Evolutionary conservation across 2,888 invertebrate genomes (phyloP).

Genomic region (Parelbella ahira): DNA sequence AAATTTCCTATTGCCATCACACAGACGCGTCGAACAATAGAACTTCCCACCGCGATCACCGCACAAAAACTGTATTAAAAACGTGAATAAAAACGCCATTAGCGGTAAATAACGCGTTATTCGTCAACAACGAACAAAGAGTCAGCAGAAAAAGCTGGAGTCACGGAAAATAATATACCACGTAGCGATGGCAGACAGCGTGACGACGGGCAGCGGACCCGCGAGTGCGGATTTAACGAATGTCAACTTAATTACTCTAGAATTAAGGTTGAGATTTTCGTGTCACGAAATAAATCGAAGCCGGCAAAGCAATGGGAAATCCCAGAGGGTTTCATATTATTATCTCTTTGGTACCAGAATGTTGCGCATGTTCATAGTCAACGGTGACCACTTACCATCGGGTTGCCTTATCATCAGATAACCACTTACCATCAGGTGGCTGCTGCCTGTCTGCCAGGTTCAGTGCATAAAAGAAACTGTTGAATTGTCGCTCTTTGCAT

Average conservation of each 20-base stretch:
- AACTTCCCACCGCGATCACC: constrained; percentile 8
- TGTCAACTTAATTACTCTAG: constrained; percentile 5
- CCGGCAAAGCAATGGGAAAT: no score
- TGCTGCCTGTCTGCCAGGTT: no score
- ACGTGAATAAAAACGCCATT: constrained; percentile 18
- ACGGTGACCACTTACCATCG: no score
- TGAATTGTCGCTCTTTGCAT: no score
- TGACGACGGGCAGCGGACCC: constrained; percentile 19
- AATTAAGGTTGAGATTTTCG: constrained; percentile 11
- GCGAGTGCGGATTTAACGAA: background rate
- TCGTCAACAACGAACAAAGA: constrained; percentile 29
- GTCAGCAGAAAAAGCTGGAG: constrained; percentile 39
- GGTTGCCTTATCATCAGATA: no score
- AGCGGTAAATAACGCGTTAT: constrained; percentile 14
- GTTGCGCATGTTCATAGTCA: no score
- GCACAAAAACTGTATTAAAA: constrained; percentile 14
- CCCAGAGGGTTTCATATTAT: no score
- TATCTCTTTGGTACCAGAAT: no score
- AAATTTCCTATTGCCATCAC: constrained; percentile 1
- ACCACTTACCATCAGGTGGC: no score
- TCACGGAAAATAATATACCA: constrained; percentile 54
- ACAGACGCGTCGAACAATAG: constrained; percentile 9
- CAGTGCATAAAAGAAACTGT: no score
- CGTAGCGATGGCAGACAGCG: constrained; percentile 36
- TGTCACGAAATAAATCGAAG: no score